Base-by-base conservation (phyloP, 2,113 vertebrate species). In the Rallus limicola region DNA sequence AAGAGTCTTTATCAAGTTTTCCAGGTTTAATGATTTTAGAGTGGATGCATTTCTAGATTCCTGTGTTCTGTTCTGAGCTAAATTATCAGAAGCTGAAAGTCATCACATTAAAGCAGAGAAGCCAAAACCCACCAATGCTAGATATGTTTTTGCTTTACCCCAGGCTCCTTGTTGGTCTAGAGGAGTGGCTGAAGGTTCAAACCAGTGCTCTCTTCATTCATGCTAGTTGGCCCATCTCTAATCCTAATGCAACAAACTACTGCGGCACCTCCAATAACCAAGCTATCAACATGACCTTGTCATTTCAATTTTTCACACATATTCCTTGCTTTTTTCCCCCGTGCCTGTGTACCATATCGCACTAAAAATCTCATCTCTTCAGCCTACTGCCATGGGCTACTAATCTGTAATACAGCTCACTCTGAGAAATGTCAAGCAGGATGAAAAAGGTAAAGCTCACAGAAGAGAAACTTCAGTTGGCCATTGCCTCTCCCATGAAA, bases 281-380 rank as follows among this genome's bases (percentile, higher is more conserved):
- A 95, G 23, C 67, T 86, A 97, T 94, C 75, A 85, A 84, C 28
- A 2, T 68, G 93, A 95, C 52, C 69, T 92, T 96, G 80, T 91
- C 68, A 86, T 93, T 97, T 97, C 65, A 88, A 81, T 96, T 97
- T 97, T 96, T 93, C 67, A 80, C 88, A 91, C 59, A 62, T 81
- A 55, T 91, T 88, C 77, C 93, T 95, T 95, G 34, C 26, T 76
- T 59, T 52, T 13, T 13, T 36, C 29, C 3, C 21, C 23, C 42
- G 1, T 65, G 53, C 76, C 42, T 89, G 14, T 92, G 59, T 77
- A 88, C 48, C 28, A 24, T 78, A 95, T 93, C 34, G 9, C 55
- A 82, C 53, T 81, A 90, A 91, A 97, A 97, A 71, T 90, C 93
- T 96, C 93, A 75, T 94, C 82, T 96, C 85, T 96, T 31, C 82